Conservation (phyloP, 2,888 invertebrate genomes). For the Deilephila elpenor region DNA sequence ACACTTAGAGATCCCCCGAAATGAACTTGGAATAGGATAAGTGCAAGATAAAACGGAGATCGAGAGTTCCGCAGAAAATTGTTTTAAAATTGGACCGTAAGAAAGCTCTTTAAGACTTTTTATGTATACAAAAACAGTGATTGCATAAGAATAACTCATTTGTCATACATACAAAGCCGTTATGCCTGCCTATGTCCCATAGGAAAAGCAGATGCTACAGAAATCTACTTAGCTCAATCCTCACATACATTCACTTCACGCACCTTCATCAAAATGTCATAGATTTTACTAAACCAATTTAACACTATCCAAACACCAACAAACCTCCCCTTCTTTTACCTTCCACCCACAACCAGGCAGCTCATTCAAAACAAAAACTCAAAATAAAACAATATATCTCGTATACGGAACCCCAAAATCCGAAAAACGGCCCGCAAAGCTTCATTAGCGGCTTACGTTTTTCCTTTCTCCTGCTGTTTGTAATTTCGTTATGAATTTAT, state of each 20-base stretch:
- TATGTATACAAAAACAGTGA: too few species aligned
- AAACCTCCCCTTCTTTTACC: too few species aligned
- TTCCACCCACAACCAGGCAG: background rate
- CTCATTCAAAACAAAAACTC: background rate
- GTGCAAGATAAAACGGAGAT: background rate
- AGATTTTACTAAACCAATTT: too few species aligned
- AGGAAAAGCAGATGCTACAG: too few species aligned
- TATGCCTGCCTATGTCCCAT: too few species aligned
- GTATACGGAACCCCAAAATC: background rate
- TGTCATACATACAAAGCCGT: too few species aligned
- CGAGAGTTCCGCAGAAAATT: background rate
- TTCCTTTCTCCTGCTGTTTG: conserved; percentile 38
- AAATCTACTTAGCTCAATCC: too few species aligned
- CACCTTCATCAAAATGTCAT: too few species aligned
- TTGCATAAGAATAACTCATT: too few species aligned
- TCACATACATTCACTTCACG: too few species aligned
- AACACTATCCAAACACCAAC: too few species aligned
- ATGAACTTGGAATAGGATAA: background rate
- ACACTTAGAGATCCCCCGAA: conserved; percentile 19
- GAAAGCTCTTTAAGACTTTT: background rate
- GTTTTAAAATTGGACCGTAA: background rate
- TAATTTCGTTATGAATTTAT: conserved; percentile 49
- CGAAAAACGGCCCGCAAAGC: conserved; percentile 39
- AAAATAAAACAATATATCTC: background rate
- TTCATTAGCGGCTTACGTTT: conserved; percentile 45